Percentiles rank a stretch among this genome's conserved stretches.
Conservation (phyloP, 2,113 vertebrate genomes). For the Microcebus murinus region DNA sequence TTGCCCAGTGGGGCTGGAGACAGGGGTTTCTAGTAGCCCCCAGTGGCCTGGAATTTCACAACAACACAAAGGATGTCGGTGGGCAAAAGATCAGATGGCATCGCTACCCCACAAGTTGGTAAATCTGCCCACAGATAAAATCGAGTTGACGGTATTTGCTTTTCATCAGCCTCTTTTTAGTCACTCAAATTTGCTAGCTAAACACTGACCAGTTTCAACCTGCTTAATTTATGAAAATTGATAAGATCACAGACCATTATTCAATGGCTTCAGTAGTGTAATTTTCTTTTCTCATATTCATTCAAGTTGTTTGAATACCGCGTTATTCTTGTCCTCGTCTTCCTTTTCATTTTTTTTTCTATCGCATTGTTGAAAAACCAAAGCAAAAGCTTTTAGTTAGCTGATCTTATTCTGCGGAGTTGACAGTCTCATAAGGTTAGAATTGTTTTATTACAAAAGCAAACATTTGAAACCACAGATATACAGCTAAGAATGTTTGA, state of each 20-base stretch:
- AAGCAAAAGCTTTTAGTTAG: conserved; percentile 75
- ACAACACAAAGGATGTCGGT: not conserved
- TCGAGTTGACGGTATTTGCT: not conserved
- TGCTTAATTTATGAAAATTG: conserved; percentile 68
- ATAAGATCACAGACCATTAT: conserved; percentile 67
- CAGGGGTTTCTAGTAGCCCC: not conserved
- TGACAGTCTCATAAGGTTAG: conserved; percentile 71
- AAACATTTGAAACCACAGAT: conserved; percentile 75
- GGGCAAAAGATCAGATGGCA: not conserved
- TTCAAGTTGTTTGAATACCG: conserved; percentile 52
- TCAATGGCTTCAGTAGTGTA: not conserved
- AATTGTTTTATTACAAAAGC: conserved; percentile 78
- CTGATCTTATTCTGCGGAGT: conserved; percentile 56
- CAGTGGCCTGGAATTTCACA: not conserved
- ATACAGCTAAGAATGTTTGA: conserved; percentile 64
- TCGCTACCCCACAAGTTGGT: not conserved
- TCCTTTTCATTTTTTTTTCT: conserved; percentile 48
- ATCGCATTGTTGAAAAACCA: conserved; percentile 68
- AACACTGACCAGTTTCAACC: conserved; percentile 66
- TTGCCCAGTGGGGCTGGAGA: too few relatives aligned
- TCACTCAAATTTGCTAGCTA: conserved; percentile 40
- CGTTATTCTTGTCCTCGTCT: conserved; percentile 18
- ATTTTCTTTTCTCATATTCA: conserved; percentile 60
- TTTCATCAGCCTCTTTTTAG: conserved; percentile 59
- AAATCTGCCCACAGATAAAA: conserved; percentile 58